These are phyloP conservation scores for Vanacampus margaritifer DNA, from an alignment of 2,113 vertebrate species.

Conservation along the genomic window DNA sequence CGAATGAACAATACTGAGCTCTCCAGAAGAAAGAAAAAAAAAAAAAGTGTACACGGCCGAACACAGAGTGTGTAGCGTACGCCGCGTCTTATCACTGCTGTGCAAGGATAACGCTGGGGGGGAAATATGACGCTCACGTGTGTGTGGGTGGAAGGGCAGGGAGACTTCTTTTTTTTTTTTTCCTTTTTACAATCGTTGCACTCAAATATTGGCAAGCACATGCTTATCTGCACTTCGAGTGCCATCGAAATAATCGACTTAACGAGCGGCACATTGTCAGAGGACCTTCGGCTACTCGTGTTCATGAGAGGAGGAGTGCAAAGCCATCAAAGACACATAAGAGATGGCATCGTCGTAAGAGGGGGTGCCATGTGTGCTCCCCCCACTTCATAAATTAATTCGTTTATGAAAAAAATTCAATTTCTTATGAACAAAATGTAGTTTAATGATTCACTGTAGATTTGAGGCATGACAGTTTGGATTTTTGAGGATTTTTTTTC, in stretches of 20 bases:
- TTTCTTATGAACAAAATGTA: background rate
- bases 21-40: too few relatives aligned
- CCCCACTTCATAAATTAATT: background rate
- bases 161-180: background rate
- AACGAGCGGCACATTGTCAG: conserved; percentile 14
- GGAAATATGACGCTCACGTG: conserved; percentile 11
- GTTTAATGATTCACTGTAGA: background rate
- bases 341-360: background rate
- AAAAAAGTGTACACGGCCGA: conserved; percentile 12
- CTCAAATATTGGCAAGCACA: conserved; percentile 7
- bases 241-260: conserved; percentile 12
- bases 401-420: background rate
- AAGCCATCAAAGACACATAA: background rate
- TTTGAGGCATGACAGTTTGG: background rate
- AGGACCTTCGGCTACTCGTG: conserved; percentile 7
- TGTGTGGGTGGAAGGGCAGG: conserved; percentile 30
- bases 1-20: too few relatives aligned
- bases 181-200: conserved; percentile 1
- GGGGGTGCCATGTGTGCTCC: background rate
- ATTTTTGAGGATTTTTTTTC: background rate
- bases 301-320: conserved; percentile 14
- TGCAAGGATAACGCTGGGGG: conserved; percentile 11
- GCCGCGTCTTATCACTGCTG: conserved; percentile 19
- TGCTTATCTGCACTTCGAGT: conserved; percentile 21
- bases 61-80: background rate